Base-by-base conservation (phyloP, 2,113 vertebrate genomes). In the Phylloscopus trochilus region DNA sequence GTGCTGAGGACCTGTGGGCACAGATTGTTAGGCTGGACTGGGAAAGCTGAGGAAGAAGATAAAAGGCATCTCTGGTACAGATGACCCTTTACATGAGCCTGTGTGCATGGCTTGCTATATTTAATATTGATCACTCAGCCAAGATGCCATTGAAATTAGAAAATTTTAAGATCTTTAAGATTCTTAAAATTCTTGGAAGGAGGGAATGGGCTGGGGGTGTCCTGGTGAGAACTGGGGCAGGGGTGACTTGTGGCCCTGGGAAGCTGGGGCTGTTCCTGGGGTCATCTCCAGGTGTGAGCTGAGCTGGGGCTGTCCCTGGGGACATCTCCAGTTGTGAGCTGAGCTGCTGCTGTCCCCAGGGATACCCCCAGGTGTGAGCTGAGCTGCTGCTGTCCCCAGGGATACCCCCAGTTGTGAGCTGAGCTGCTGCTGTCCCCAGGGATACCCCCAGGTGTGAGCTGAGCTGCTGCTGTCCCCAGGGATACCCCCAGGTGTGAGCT, bases 181-280 rank as follows among this genome's bases (percentile, higher is more conserved):
- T 60, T 27, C 15, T 27, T 60, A 27, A 37, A 22, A 23, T 21
- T 13, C 41, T 43, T 33, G 27, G 41, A 10, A 41, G 76, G 62
- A 52, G 53, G 51, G 24, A 1, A 7, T 72, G 75, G 9, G 16
- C n/a, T 22, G 39, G 33, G 31, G 24, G 4, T 74, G 43, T 51
- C 46, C 4, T 39, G 43, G 10, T 43, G 83, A 19, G 28, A 23
- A 0, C 33, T 15, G 30, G 33, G 6, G 18, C 24, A 63, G 60
- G 26, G 41, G 30, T 28, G 66, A 1, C 18, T 2, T 1, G 1
- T 20, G 58, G 74, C 17, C 0, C 41, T 26, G 46, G 56, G 72
- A 13, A 3, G 51, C 35, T 11, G 68, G 49, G 35, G 24, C 20
- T 10, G 13, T 5, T 17, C 4, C 16, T 35, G 2, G 4, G 51